Percentiles rank a stretch among this genome's conserved stretches.
phyloP scores from a whole-genome alignment of 2,113 vertebrate species.

The Rostratula benghalensis region DNA sequence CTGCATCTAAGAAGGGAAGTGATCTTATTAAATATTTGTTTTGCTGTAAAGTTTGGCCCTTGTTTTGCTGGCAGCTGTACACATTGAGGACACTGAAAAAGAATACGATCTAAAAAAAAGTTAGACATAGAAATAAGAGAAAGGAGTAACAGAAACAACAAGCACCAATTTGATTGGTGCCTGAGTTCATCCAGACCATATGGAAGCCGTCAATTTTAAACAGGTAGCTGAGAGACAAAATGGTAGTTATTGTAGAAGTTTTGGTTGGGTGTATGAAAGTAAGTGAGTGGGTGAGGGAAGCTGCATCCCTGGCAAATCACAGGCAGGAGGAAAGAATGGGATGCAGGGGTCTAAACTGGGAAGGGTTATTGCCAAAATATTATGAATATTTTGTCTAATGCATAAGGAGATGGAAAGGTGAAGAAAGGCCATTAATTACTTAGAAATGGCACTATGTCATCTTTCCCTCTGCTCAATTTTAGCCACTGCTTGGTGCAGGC shows the following conservation, averaged over 20 bases:
- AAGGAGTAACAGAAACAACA: background rate
- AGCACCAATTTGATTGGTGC: background rate
- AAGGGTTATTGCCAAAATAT: background rate
- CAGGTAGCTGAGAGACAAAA: background rate
- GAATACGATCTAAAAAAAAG: background rate
- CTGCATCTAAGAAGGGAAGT: background rate
- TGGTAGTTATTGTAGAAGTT: background rate
- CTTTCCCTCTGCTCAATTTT: background rate
- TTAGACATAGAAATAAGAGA: background rate
- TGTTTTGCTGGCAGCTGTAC: background rate
- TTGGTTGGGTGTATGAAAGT: background rate
- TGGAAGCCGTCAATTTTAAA: background rate
- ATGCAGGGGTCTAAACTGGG: background rate
- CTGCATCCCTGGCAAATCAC: background rate
- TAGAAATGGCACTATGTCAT: background rate
- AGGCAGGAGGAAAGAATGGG: background rate
- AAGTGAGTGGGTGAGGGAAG: background rate
- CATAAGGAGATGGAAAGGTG: background rate
- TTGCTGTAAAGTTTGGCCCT: background rate
- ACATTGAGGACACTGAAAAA: background rate
- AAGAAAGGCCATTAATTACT: conserved; percentile 9
- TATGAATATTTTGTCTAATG: background rate
- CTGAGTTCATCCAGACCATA: background rate
- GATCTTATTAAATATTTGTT: background rate
- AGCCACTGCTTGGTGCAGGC: background rate